These are phyloP conservation scores for Drosophila tropicalis DNA, from an alignment of 1,140 invertebrate genomes.

Conservation along the genomic window DNA sequence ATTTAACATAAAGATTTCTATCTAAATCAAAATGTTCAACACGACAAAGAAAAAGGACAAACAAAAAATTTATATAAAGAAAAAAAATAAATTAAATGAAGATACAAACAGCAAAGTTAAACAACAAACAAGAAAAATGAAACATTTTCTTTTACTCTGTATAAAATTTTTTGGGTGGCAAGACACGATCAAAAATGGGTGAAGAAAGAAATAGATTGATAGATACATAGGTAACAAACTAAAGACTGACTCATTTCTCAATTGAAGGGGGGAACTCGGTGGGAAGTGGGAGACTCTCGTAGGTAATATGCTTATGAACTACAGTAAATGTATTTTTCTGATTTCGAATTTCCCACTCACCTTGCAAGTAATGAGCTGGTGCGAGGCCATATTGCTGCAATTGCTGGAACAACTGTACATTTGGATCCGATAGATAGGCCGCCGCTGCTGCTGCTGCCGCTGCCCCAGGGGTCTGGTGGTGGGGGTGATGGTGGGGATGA, in stretches of 20 bases:
- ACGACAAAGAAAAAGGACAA: background rate
- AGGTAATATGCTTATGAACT: conserved; percentile 1
- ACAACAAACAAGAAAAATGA: conserved; percentile 13
- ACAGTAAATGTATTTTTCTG: conserved; percentile 7
- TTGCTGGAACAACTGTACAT: conserved; percentile 90
- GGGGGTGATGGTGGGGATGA: background rate
- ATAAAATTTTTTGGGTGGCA: conserved; percentile 11
- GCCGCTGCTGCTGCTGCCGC: conserved; percentile 69
- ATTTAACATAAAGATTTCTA: background rate
- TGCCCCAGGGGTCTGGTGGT: conserved; percentile 53
- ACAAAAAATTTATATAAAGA: background rate
- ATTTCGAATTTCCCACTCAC: conserved; percentile 65
- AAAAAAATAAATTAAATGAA: conserved; percentile 5
- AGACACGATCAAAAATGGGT: conserved; percentile 57
- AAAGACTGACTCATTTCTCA: conserved; percentile 37
- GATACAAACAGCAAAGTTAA: conserved; percentile 8
- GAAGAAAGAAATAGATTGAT: conserved; percentile 32
- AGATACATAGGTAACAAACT: conserved; percentile 43
- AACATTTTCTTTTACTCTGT: background rate
- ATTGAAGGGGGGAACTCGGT: background rate
- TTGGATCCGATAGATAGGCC: conserved; percentile 73
- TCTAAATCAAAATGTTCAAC: background rate
- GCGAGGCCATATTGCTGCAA: conserved; percentile 90
- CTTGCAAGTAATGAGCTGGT: conserved; percentile 88
- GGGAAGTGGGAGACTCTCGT: background rate